Evolutionary conservation across 2,113 vertebrate genomes (phyloP), one percentile per base, ranked within the genome.

Genomic region (Symphodus melops): DNA sequence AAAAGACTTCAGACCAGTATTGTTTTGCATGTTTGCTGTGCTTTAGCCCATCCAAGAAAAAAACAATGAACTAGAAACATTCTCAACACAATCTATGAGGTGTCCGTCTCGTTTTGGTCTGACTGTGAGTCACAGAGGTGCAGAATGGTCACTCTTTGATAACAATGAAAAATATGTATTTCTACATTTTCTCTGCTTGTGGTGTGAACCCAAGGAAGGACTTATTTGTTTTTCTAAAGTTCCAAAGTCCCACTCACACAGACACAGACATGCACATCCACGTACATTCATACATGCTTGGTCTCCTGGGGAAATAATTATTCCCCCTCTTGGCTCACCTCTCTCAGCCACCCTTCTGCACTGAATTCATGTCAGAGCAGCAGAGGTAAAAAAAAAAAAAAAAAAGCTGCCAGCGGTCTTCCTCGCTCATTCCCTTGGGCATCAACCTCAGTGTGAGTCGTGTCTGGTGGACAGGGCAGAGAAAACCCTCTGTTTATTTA

Each of bases 231-330:
- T 58, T 68, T 68, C 37, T 71, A 58, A 69, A 61, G 46, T 41
- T 48, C 28, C 4, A 33, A 6, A 33, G 28, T 33, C 14, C 16
- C 46, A 5, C 46, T 48, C 14, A 46, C 4, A 5, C 53, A 42
- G 51, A 44, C n/a, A 33, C 58, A 19, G 25, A 0, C 25, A 12
- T 5, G 0, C 9, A 55, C 48, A 17, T 19, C 48, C 12, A 37
- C 41, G 12, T 23, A 39, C 1, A 13, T 1, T 21, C 60, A 70
- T 60, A 44, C 46, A 79, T 52, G 74, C 69, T 60, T 58, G 10
- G 2, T 71, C 75, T 89, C 66, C 52, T 61, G 46, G 66, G 60
- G 79, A 90, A 87, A 84, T 82, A 58, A 86, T 91, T 89, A 85
- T 89, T 85, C 73, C 82, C 60, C 48, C 52, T 85, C 68, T 42